phyloP scores from a whole-genome alignment of 2,113 vertebrate species.

The Leucosticte australis region DNA sequence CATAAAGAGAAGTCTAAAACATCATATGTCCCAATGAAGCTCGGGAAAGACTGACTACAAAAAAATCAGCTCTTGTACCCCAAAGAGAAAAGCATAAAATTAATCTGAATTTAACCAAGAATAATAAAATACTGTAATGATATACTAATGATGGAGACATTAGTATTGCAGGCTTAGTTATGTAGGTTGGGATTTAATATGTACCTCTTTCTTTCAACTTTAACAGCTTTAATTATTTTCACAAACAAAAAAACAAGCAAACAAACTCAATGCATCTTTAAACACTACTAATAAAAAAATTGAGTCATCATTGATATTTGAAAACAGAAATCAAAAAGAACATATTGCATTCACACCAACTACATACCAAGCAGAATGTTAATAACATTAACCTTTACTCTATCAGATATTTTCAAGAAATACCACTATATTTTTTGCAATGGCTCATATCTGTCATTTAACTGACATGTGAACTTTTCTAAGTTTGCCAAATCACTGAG shows the following conservation, averaged over 20 bases:
- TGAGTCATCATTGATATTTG: slow-evolving; percentile 19
- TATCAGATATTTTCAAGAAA: slow-evolving; percentile 62
- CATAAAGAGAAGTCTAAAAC: not conserved
- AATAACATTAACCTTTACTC: slow-evolving; percentile 63
- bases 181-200: not conserved
- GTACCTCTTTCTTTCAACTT: not conserved
- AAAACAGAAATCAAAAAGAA: slow-evolving; percentile 55
- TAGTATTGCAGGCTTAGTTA: not conserved
- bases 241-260: not conserved
- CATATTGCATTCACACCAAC: slow-evolving; percentile 55
- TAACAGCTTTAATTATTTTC: slow-evolving; percentile 38
- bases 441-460: slow-evolving; percentile 53
- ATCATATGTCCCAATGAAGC: not conserved
- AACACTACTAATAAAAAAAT: slow-evolving; percentile 9
- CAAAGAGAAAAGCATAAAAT: not conserved
- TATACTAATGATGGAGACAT: not conserved
- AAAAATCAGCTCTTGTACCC: not conserved
- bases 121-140: not conserved
- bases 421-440: slow-evolving; percentile 47
- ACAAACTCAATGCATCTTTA: not conserved
- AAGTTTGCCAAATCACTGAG: slow-evolving; percentile 65
- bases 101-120: not conserved
- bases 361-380: slow-evolving; percentile 55
- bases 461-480: slow-evolving; percentile 67
- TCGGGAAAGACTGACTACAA: not conserved